Conservation (phyloP, 2,888 invertebrate species). For the Cactoblastis cactorum region DNA sequence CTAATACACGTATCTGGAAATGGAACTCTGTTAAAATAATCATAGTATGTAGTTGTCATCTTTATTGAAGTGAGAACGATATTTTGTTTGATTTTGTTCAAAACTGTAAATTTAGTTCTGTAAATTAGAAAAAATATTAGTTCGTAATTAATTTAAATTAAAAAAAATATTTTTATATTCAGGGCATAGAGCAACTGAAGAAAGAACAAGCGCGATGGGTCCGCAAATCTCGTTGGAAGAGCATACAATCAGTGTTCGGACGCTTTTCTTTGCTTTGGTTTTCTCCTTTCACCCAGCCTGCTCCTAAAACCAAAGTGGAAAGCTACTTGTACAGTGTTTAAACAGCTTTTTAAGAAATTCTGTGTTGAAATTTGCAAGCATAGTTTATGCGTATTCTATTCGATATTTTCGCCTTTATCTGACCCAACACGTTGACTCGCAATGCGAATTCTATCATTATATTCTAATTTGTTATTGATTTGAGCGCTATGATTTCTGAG, state of each 20-base stretch:
- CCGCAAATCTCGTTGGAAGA: conserved; percentile 95
- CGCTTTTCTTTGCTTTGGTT: conserved; percentile 97
- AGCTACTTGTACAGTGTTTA: conserved; percentile 92
- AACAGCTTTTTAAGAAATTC: conserved; percentile 28
- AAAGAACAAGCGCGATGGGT: conserved; percentile 97
- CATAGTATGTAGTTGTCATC: no score
- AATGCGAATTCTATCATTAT: conserved; percentile 33
- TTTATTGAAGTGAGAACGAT: no score
- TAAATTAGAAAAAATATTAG: no score
- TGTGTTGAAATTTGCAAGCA: not conserved
- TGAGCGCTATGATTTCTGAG: conserved; percentile 5
- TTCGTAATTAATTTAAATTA: not conserved
- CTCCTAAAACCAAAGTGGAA: conserved; percentile 87
- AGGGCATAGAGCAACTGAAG: conserved; percentile 98
- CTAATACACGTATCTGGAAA: no score
- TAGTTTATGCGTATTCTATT: not conserved
- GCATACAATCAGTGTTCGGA: conserved; percentile 97
- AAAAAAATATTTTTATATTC: conserved; percentile 28
- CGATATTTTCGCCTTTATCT: not conserved
- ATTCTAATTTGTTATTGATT: conserved; percentile 16
- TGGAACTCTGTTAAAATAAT: no score
- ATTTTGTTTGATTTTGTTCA: no score
- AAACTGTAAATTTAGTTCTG: no score
- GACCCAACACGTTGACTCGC: not conserved
- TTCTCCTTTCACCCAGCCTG: conserved; percentile 93